These are phyloP conservation scores for Oeneis ivallda DNA, from an alignment of 2,888 invertebrate genomes.

Conservation along the genomic window DNA sequence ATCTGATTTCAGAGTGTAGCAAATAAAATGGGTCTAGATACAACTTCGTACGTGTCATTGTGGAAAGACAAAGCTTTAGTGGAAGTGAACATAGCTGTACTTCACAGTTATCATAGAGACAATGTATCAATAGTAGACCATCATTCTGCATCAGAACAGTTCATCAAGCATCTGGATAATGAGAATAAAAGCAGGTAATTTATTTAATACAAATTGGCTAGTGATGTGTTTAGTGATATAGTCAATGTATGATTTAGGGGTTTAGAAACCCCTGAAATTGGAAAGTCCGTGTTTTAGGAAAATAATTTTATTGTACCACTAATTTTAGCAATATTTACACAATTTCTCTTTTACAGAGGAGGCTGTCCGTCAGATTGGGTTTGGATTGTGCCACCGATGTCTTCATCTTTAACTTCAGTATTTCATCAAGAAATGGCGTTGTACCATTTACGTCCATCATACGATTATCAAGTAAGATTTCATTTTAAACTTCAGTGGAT, in stretches of 20 bases:
- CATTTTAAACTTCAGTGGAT: background rate
- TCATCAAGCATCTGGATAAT: constrained; percentile 96
- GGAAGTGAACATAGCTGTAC: constrained; percentile 94
- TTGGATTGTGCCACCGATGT: constrained; percentile 89
- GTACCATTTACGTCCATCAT: constrained; percentile 92
- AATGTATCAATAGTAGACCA: constrained; percentile 97
- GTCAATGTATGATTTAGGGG: too few species aligned
- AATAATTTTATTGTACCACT: too few species aligned
- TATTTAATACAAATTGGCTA: too few species aligned
- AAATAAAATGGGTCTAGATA: constrained; percentile 92
- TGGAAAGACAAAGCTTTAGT: constrained; percentile 97
- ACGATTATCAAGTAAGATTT: constrained; percentile 90
- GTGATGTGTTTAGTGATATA: too few species aligned
- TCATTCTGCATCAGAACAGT: constrained; percentile 96
- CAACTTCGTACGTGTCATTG: constrained; percentile 89
- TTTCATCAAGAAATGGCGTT: constrained; percentile 94
- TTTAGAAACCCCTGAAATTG: background rate
- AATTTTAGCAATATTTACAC: too few species aligned
- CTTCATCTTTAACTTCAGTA: constrained; percentile 87
- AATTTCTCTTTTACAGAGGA: constrained; percentile 64
- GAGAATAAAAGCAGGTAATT: constrained; percentile 87
- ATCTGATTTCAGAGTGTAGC: constrained; percentile 82
- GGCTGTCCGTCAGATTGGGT: constrained; percentile 94
- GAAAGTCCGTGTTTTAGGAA: too few species aligned
- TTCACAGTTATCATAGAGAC: constrained; percentile 92